A percentile compares a stretch with the other conserved stretches of the same genome.
Conservation (phyloP, 2,888 invertebrate genomes). For the Melipona beecheii region DNA sequence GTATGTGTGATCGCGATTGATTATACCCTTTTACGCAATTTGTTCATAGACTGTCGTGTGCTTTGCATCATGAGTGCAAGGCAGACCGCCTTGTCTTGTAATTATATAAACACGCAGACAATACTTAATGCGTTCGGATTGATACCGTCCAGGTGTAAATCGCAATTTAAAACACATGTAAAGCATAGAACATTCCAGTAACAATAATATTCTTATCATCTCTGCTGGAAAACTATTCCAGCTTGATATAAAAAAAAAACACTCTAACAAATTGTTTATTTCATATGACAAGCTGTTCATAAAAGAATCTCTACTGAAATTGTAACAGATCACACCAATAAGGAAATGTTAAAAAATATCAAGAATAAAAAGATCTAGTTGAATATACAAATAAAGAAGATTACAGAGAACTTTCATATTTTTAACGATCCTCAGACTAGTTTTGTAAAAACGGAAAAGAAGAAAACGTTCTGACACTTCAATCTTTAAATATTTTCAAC, state of each 20-base stretch:
- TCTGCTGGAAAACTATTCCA: neutral
- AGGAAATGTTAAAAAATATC: neutral
- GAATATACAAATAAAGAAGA: neutral
- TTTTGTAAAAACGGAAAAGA: too few relatives aligned
- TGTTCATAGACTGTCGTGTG: neutral
- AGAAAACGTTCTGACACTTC: neutral
- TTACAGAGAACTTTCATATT: neutral
- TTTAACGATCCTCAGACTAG: too few relatives aligned
- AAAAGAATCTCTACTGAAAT: neutral
- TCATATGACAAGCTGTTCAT: neutral
- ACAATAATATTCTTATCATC: neutral
- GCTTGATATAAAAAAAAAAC: neutral
- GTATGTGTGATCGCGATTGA: neutral
- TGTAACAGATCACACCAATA: neutral
- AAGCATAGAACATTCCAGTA: neutral
- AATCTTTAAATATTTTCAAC: neutral
- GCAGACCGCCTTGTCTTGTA: conserved; percentile 14
- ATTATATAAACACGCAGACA: conserved; percentile 50
- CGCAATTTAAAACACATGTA: neutral
- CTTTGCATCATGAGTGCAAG: neutral
- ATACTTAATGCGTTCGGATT: conserved; percentile 31
- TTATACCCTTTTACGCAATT: neutral
- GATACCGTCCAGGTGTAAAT: conserved; percentile 4
- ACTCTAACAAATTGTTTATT: neutral
- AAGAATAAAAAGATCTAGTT: neutral